Percentiles rank a stretch among this genome's conserved stretches.
Conservation (phyloP, 1,140 invertebrate genomes). For the Aphis craccivora region DNA sequence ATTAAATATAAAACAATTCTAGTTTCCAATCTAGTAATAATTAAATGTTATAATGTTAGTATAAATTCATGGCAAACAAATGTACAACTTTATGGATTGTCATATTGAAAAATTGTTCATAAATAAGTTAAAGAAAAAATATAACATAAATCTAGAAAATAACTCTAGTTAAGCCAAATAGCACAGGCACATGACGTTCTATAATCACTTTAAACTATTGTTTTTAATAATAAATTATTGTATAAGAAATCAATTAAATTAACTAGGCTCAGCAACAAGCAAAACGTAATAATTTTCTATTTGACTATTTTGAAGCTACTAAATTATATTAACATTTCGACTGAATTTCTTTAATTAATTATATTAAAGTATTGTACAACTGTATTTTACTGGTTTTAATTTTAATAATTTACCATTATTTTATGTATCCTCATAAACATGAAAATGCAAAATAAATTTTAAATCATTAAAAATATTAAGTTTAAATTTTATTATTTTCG, state of each 20-base stretch:
- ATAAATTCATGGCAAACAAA: neutral
- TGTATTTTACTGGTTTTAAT: neutral
- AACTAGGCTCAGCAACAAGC: neutral
- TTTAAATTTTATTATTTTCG: neutral
- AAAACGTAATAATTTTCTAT: neutral
- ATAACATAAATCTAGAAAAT: neutral
- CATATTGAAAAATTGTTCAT: neutral
- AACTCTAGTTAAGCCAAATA: neutral
- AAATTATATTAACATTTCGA: neutral
- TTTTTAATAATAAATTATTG: neutral
- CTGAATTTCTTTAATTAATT: neutral
- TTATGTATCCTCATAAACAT: neutral
- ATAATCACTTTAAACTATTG: neutral
- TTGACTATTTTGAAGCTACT: neutral
- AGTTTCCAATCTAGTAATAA: neutral
- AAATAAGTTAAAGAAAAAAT: neutral
- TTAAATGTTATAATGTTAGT: neutral
- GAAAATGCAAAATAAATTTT: neutral
- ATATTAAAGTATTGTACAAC: neutral
- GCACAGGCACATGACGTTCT: neutral
- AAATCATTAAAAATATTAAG: neutral
- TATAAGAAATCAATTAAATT: neutral
- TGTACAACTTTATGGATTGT: fast-evolving
- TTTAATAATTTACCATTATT: neutral
- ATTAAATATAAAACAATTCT: neutral